Evolutionary conservation across 2,888 invertebrate species (phyloP), one percentile per base, ranked within the genome.

Genomic region (Rapana venosa): DNA sequence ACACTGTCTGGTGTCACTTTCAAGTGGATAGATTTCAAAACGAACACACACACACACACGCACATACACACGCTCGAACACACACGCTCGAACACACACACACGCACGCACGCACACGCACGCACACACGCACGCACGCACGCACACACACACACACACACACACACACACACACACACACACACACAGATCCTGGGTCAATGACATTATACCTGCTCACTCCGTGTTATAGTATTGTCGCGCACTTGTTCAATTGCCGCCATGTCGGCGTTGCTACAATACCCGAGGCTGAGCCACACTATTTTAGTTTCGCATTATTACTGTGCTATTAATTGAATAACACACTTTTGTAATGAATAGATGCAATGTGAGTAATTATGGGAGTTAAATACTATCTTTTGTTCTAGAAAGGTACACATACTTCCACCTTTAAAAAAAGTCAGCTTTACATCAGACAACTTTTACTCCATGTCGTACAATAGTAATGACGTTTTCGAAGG

Each of bases 261-360:
- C 91, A 91, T 91, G 36, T 90, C 88, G 20, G 58, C 74, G 91
- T 91, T 91, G 91, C 91, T 91, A 91, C 91, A 91, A 91, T 90
- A 90, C 87, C 30, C 26, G 17, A 30, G 13, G 79, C 79, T 36
- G 90, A 88, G 91, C 74, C 83, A 81, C 15, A 47, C 35, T 30
- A 36, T 35, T 58, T 61, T 70, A 81, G 77, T 90, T 88, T 77
- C 74, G 15, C 36, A 87, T 30, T 56, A 22, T 66, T 66, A 22
- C 26, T 6, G 66, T 66, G 17, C 4, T 26, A 26, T 66, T 6
- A 2, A 22, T 2, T 66, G 5, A 13, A 22, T 26, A 26, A 66
- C 17, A 22, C 66, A 22, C 66, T 26, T 66, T 47, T 47, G 8
- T 47, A 8, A 47, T 2, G 47, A 47, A 47, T 2, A 47, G 47